These are phyloP conservation scores for Triplophysa dalaica DNA, from an alignment of 2,113 vertebrate species.

Conservation along the genomic window DNA sequence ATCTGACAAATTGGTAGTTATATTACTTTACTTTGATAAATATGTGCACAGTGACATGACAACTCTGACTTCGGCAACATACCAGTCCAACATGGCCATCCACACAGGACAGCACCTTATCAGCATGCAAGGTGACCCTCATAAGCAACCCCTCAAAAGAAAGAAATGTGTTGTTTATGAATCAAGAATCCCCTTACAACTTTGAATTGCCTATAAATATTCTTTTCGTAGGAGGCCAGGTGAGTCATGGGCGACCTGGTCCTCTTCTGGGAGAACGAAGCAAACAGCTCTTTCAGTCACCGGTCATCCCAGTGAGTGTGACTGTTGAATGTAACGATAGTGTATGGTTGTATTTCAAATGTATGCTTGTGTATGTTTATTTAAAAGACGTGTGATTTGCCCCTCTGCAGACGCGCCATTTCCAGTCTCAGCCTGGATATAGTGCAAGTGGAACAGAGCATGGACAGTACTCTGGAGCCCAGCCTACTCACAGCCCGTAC, in stretches of 20 bases:
- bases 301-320: conserved; percentile 82
- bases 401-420: conserved; percentile 77
- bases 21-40: neutral
- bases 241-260: conserved; percentile 80
- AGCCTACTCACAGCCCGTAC: conserved; percentile 76
- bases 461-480: conserved; percentile 81
- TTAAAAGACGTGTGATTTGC: neutral
- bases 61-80: conserved; percentile 83
- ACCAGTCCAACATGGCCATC: conserved; percentile 82
- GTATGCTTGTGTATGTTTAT: too few species aligned
- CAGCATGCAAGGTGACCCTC: conserved; percentile 81
- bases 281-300: conserved; percentile 86
- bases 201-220: neutral
- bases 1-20: neutral
- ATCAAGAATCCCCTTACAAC: neutral
- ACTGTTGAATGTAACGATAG: neutral
- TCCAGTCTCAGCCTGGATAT: conserved; percentile 78
- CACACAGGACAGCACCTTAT: conserved; percentile 86
- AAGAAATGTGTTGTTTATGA: neutral
- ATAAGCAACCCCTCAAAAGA: neutral
- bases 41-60: conserved; percentile 79
- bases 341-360: too few species aligned
- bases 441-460: conserved; percentile 80
- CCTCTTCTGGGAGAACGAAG: conserved; percentile 82
- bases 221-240: conserved; percentile 74